A percentile compares a stretch with the other conserved stretches of the same genome.
Conservation (phyloP, 92 coral and sea anemone species). For the Heteractis magnifica region DNA sequence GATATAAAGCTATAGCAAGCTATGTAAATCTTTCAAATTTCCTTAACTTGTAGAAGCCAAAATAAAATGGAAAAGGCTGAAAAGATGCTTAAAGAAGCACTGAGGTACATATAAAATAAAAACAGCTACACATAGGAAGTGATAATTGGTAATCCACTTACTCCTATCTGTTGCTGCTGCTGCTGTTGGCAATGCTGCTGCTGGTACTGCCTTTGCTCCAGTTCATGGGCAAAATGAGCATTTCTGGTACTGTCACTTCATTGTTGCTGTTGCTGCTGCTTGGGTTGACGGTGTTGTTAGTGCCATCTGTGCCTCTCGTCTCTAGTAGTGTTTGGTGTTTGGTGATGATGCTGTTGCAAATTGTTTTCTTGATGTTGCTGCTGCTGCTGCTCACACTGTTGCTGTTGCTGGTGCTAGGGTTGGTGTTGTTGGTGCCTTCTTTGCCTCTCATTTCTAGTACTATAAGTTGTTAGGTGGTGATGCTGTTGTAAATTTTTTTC, state of each 20-base stretch:
- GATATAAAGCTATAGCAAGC: too few species aligned
- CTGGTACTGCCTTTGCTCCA: not conserved
- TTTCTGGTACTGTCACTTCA: not conserved
- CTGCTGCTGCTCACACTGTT: not conserved
- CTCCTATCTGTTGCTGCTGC: not conserved
- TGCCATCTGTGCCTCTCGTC: not conserved
- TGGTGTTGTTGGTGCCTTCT: not conserved
- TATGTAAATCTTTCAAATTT: not conserved
- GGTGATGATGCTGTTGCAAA: not conserved
- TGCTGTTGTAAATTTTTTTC: too few species aligned
- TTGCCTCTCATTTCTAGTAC: too few species aligned
- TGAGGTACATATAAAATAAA: constrained; percentile 28
- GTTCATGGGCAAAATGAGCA: not conserved
- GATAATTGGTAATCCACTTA: not conserved
- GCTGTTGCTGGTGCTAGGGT: not conserved
- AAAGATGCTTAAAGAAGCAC: constrained; percentile 52
- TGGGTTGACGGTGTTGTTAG: not conserved
- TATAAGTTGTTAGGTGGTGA: not conserved
- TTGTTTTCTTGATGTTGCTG: not conserved
- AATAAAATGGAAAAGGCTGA: constrained; percentile 48
- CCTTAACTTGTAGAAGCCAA: constrained; percentile 23
- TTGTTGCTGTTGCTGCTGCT: not conserved
- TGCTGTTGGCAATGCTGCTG: not conserved
- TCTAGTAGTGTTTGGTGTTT: too few species aligned
- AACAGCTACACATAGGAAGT: too few species aligned